phyloP scores from a whole-genome alignment of 2,113 vertebrate species.

The Festucalex cinctus region DNA sequence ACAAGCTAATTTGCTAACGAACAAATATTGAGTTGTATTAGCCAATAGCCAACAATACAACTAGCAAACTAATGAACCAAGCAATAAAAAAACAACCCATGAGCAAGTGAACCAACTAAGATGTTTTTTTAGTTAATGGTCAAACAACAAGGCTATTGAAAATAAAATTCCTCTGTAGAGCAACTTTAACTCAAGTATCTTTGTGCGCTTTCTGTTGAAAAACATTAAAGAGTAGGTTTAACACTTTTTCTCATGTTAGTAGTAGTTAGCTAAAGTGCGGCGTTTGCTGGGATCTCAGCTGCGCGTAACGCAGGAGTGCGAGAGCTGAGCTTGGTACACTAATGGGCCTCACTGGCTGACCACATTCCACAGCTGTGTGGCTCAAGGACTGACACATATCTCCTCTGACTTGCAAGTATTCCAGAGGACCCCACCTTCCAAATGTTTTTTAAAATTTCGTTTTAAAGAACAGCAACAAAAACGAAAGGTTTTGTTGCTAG shows the following conservation, averaged over 20 bases:
- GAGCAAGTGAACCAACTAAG: too few species aligned
- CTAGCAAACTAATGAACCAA: too few species aligned
- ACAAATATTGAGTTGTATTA: too few species aligned
- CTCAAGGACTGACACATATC: constrained; percentile 43
- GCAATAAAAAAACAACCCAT: too few species aligned
- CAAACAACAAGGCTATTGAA: too few species aligned
- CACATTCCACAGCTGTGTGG: constrained; percentile 67
- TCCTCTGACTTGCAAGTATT: constrained; percentile 23
- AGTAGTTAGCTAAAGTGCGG: background rate
- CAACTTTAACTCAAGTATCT: background rate
- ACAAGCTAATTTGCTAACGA: too few species aligned
- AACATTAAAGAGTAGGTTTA: background rate
- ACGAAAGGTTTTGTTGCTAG: background rate
- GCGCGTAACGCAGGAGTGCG: constrained; percentile 39
- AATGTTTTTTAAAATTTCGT: constrained; percentile 16
- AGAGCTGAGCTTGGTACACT: constrained; percentile 36
- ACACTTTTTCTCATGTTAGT: constrained; percentile 4
- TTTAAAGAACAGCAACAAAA: too few species aligned
- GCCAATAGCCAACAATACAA: too few species aligned
- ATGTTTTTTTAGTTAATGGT: too few species aligned
- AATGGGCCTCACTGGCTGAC: constrained; percentile 56
- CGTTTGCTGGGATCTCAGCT: background rate
- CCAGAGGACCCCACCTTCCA: constrained; percentile 28
- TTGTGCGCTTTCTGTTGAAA: background rate
- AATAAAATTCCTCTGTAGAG: too few species aligned